These are phyloP conservation scores for Vulpes vulpes DNA, from an alignment of 2,113 vertebrate species.

Conservation along the genomic window DNA sequence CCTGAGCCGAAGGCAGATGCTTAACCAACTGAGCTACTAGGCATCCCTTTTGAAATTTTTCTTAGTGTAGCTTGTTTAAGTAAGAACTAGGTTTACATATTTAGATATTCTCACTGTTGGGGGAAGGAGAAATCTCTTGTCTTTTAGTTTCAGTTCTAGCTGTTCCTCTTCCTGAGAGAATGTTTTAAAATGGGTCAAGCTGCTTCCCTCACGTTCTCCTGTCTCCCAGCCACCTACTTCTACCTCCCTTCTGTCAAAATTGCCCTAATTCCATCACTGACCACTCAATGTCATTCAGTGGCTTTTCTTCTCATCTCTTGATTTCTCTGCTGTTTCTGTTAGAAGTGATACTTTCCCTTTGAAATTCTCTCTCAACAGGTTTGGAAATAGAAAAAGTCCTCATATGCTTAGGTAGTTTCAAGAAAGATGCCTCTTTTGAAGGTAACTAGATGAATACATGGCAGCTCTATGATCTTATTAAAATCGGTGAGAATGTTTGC, in stretches of 20 bases:
- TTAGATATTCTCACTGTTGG: not conserved
- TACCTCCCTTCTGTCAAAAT: not conserved
- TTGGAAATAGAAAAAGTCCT: conserved; percentile 38
- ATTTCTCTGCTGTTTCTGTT: conserved; percentile 30
- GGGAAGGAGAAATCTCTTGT: not conserved
- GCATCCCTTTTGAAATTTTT: not conserved
- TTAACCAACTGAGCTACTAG: not conserved
- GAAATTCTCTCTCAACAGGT: conserved; percentile 5
- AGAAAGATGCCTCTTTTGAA: not conserved
- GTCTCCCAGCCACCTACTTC: not conserved
- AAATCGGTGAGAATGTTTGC: conserved; percentile 4
- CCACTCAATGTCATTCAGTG: not conserved
- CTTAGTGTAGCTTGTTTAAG: not conserved
- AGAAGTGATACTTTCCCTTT: not conserved
- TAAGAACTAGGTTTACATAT: not conserved
- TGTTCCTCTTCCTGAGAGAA: not conserved
- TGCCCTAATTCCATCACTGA: not conserved
- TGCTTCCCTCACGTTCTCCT: not conserved
- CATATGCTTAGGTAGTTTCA: not conserved
- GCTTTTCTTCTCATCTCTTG: not conserved
- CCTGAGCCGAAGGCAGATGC: not conserved
- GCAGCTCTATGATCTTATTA: not conserved
- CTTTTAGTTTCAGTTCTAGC: not conserved
- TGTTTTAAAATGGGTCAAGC: not conserved
- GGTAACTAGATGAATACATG: not conserved